Evolutionary conservation across 2,797 vertebrate species (phyloP).

Genomic region (Chelonia mydas): DNA sequence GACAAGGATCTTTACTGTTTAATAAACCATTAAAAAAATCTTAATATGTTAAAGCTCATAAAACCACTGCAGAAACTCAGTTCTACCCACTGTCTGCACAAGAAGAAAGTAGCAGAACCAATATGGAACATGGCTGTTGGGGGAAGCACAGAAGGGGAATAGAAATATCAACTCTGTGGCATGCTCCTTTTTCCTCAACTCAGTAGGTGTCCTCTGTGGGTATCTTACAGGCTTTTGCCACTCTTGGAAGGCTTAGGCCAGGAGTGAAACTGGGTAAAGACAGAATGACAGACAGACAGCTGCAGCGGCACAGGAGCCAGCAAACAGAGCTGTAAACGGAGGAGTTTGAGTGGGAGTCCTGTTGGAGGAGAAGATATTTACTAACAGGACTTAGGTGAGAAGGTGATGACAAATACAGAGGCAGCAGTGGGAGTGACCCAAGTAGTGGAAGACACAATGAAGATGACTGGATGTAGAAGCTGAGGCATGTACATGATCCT

Average conservation of each 20-base stretch:
- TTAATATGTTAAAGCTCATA: conserved; percentile 8
- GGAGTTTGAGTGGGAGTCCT: no score
- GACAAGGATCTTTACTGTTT: neutral
- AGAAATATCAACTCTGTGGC: neutral
- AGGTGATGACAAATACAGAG: no score
- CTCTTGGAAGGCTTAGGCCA: neutral
- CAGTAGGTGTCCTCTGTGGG: neutral
- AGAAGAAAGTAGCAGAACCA: neutral
- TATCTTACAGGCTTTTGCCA: neutral
- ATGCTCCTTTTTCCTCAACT: neutral
- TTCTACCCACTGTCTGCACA: neutral
- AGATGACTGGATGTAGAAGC: no score
- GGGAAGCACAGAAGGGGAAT: neutral
- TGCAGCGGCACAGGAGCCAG: no score
- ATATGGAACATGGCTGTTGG: neutral
- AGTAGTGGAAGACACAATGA: no score
- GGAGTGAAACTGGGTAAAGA: neutral
- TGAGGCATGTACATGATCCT: no score
- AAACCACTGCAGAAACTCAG: conserved; percentile 24
- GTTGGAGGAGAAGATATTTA: no score
- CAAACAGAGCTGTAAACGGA: no score
- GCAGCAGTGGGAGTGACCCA: no score
- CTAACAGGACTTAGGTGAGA: no score
- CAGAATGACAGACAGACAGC: neutral
- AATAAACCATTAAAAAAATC: neutral